Conservation (phyloP, 35 echinoderm and acorn worm species). For the Apostichopus californicus region DNA sequence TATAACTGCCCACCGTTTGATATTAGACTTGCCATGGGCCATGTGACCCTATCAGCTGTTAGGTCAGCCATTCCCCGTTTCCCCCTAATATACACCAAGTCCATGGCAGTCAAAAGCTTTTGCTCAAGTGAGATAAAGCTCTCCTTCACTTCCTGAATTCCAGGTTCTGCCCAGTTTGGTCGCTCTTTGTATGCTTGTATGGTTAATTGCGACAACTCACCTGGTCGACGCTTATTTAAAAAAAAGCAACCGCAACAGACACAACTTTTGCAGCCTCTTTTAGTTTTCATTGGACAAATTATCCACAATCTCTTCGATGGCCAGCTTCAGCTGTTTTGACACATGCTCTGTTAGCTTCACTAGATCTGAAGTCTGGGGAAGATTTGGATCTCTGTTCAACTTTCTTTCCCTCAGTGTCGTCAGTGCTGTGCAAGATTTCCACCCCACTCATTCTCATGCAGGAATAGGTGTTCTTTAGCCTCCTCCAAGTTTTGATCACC, state of each 20-base stretch:
- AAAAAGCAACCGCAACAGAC: slow-evolving; percentile 18
- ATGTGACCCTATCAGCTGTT: background rate
- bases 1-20: slow-evolving; percentile 72
- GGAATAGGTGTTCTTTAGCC: slow-evolving; percentile 1
- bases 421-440: slow-evolving; percentile 19
- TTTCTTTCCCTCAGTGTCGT: slow-evolving; percentile 24
- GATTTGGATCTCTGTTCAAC: slow-evolving; percentile 34
- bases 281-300: background rate
- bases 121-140: slow-evolving; percentile 1
- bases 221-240: slow-evolving; percentile 64
- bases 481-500: background rate
- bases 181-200: slow-evolving; percentile 9
- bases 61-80: slow-evolving; percentile 41
- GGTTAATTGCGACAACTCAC: slow-evolving; percentile 35
- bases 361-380: slow-evolving; percentile 46
- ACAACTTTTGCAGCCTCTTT: slow-evolving; percentile 18
- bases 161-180: slow-evolving; percentile 15
- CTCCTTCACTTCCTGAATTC: slow-evolving; percentile 1
- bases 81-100: slow-evolving; percentile 45
- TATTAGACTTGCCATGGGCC: slow-evolving; percentile 63
- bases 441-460: slow-evolving; percentile 50
- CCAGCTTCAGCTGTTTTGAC: background rate
- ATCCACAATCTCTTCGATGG: background rate
- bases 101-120: background rate
- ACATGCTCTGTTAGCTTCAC: slow-evolving; percentile 29